These are phyloP conservation scores for Endotricha flammealis DNA, from an alignment of 2,888 invertebrate genomes.

Conservation along the genomic window DNA sequence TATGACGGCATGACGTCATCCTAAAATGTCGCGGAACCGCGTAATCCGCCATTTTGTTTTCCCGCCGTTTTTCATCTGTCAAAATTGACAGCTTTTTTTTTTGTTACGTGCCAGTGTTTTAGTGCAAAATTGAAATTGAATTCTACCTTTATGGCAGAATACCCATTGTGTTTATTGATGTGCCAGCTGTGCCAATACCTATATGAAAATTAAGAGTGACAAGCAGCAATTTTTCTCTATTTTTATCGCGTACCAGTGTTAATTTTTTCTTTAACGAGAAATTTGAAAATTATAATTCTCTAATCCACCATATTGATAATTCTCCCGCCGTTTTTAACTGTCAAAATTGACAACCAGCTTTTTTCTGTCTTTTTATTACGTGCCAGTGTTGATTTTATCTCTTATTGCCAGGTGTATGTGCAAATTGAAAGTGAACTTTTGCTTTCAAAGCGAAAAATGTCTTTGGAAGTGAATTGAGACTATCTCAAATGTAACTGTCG, in stretches of 20 bases:
- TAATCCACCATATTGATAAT: slow-evolving; percentile 12
- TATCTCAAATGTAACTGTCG: neutral
- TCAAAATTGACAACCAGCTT: slow-evolving; percentile 29
- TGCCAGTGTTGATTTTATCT: slow-evolving; percentile 3
- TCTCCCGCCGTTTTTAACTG: slow-evolving; percentile 29
- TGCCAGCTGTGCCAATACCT: no score
- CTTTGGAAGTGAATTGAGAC: neutral
- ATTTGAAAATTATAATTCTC: no score
- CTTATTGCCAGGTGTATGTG: slow-evolving; percentile 3
- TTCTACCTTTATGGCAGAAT: no score
- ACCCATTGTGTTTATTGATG: no score
- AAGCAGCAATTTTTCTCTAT: no score
- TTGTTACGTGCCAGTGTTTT: slow-evolving; percentile 4
- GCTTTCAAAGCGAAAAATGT: neutral
- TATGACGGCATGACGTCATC: slow-evolving; percentile 29
- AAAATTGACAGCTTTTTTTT: slow-evolving; percentile 6
- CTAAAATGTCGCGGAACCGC: slow-evolving; percentile 47
- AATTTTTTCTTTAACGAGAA: no score
- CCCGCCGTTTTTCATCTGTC: slow-evolving; percentile 21
- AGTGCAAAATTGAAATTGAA: no score
- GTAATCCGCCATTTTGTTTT: slow-evolving; percentile 16
- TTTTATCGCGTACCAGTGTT: no score
- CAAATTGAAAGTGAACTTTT: slow-evolving; percentile 26
- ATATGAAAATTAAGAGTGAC: no score
- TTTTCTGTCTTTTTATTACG: slow-evolving; percentile 10